A percentile compares a stretch with the other conserved stretches of the same genome.
Conservation (phyloP, 1,140 invertebrate species). For the Liolophura sinensis region DNA sequence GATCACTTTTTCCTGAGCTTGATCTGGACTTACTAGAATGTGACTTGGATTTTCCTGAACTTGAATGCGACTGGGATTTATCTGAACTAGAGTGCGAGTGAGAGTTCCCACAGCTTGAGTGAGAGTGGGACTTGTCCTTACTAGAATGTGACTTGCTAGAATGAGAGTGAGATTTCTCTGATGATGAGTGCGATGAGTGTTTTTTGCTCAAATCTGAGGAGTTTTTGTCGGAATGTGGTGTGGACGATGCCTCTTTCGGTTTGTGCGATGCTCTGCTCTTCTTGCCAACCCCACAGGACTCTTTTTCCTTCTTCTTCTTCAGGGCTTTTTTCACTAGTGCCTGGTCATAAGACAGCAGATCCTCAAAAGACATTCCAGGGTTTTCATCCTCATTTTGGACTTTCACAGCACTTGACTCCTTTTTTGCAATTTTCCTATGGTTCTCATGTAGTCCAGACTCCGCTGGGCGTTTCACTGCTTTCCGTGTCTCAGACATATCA, state of each 20-base stretch:
- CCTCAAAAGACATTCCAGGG: constrained; percentile 5
- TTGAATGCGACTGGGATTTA: background rate
- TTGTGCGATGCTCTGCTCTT: no score
- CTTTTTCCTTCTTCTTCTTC: background rate
- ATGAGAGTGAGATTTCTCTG: constrained; percentile 3
- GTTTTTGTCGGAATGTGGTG: no score
- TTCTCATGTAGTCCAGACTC: no score
- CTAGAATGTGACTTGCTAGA: background rate
- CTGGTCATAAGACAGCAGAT: constrained; percentile 8
- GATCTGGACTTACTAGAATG: background rate
- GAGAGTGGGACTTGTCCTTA: constrained; percentile 1
- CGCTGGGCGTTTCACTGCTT: no score
- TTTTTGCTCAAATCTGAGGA: no score
- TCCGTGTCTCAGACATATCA: no score
- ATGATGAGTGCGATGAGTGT: no score
- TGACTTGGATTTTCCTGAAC: background rate
- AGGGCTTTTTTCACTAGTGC: background rate
- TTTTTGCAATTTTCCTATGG: no score
- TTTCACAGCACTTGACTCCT: no score
- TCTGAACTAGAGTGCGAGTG: constrained; percentile 2
- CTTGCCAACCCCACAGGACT: no score
- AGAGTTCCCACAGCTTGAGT: background rate
- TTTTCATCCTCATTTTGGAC: background rate
- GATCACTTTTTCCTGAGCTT: no score
- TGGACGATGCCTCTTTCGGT: no score